A percentile compares a stretch with the other conserved stretches of the same genome.
Evolutionary conservation across 2,113 vertebrate genomes (phyloP).

Genomic region (Petroica traversi): DNA sequence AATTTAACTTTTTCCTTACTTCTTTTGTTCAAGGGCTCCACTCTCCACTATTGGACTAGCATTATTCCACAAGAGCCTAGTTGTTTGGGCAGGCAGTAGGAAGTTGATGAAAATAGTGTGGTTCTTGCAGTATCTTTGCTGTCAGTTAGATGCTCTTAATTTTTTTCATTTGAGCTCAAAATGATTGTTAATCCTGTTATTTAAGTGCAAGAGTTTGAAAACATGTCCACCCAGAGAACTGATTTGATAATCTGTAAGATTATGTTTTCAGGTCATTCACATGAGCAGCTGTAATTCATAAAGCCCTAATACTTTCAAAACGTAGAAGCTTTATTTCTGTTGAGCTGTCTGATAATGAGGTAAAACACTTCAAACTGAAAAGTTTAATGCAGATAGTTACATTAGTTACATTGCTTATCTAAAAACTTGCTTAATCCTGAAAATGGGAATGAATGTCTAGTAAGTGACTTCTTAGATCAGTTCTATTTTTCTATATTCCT

Average conservation of each 20-base stretch:
- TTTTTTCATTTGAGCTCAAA: not conserved
- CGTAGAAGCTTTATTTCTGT: not conserved
- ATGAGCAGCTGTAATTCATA: not conserved
- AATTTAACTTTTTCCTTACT: not conserved
- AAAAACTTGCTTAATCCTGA: not conserved
- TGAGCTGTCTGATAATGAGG: not conserved
- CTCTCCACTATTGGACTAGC: not conserved
- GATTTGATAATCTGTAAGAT: not conserved
- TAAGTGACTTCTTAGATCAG: not conserved
- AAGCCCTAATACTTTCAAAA: not conserved
- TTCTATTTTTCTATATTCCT: not conserved
- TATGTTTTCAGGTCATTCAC: not conserved
- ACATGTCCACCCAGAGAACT: accelerated
- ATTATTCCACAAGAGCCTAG: not conserved
- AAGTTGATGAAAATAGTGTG: not conserved
- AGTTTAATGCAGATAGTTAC: not conserved
- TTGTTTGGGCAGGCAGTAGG: not conserved
- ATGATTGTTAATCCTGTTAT: not conserved
- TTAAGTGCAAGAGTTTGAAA: not conserved
- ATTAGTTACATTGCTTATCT: not conserved
- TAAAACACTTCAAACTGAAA: not conserved
- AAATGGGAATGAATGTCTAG: not conserved
- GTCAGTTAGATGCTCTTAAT: not conserved
- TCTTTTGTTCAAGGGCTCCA: not conserved
- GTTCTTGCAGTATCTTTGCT: not conserved